Base-by-base conservation (phyloP, 1,140 invertebrate species). In the Cheumatopsyche charites region DNA sequence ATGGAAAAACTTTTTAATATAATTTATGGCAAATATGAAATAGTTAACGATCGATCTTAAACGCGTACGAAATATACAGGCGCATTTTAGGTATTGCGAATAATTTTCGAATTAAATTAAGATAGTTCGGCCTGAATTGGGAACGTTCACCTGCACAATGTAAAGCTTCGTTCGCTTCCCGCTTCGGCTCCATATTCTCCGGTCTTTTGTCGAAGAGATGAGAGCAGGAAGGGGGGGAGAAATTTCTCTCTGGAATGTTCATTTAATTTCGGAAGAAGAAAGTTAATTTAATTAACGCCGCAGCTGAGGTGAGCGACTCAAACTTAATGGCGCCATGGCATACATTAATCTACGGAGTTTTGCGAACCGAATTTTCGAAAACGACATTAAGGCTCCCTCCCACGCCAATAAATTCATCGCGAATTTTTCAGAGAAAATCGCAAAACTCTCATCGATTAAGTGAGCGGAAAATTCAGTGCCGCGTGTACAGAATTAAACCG, bases 231-330 rank as follows among this genome's bases (percentile, higher is more conserved):
- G 2, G 55, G 21, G 55, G 49, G n/a, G 55, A 5, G 29, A 72
- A 75, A 72, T 63, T 75, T 72, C 70, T 42, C 17, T 49, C 67
- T 66, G 74, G 74, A 75, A 75, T 75, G 67, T 70, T 75, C 74
- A 75, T 75, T 75, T 70, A 75, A 75, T 72, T 75, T 67, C 67
- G 49, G 67, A 52, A 45, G 74, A 75, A 75, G 74, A 75, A 75
- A 75, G 74, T 75, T 70, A 75, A 75, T 72, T 75, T 75, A 75
- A 75, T 75, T 75, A 75, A 75, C 72, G 70, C 71, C 73, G 43
- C 58, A 47, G 66, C 45, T 68, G 62, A 75, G 73, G 70, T 72
- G 73, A 67, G 67, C 62, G 21, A 62, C 68, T 61, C 66, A 75
- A 67, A 67, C 69, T 71, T 65, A 74, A 74, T 69, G 65, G 55